Evolutionary conservation across 2,113 vertebrate genomes (phyloP).

Genomic region (Antigone vipio): DNA sequence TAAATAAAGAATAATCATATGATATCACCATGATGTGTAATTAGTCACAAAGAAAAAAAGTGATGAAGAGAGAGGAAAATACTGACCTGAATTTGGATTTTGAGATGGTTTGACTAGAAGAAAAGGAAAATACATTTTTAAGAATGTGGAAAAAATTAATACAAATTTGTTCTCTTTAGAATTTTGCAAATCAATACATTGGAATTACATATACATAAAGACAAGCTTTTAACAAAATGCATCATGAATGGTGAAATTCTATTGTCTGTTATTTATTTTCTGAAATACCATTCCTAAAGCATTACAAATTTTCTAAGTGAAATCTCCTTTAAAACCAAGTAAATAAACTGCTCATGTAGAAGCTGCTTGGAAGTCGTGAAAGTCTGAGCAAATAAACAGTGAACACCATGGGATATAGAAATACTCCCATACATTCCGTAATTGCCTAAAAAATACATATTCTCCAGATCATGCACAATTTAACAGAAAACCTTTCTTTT

Average conservation of each 20-base stretch:
- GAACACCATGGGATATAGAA: not conserved
- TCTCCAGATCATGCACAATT: not conserved
- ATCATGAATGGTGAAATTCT: not conserved
- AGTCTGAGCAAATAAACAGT: not conserved
- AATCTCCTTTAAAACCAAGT: not conserved
- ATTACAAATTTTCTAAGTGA: not conserved
- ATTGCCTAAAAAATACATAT: not conserved
- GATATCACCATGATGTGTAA: not conserved
- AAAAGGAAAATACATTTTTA: slow-evolving; percentile 43
- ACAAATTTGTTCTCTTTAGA: not conserved
- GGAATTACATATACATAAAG: not conserved
- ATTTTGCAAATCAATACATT: not conserved
- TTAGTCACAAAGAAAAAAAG: not conserved
- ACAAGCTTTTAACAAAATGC: not conserved
- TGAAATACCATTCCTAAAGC: not conserved
- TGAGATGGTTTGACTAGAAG: slow-evolving; percentile 94
- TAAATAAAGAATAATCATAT: not conserved
- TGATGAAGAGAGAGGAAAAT: slow-evolving; percentile 5
- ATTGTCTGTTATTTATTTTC: not conserved
- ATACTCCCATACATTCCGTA: not conserved
- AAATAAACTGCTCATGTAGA: not conserved
- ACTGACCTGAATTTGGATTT: slow-evolving; percentile 99
- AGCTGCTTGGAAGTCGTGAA: not conserved
- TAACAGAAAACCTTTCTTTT: not conserved
- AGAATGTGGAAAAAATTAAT: not conserved